A percentile compares a stretch with the other conserved stretches of the same genome.
These are phyloP conservation scores for Chaitophorus viminalis DNA, from an alignment of 2,888 invertebrate genomes.

Conservation along the genomic window DNA sequence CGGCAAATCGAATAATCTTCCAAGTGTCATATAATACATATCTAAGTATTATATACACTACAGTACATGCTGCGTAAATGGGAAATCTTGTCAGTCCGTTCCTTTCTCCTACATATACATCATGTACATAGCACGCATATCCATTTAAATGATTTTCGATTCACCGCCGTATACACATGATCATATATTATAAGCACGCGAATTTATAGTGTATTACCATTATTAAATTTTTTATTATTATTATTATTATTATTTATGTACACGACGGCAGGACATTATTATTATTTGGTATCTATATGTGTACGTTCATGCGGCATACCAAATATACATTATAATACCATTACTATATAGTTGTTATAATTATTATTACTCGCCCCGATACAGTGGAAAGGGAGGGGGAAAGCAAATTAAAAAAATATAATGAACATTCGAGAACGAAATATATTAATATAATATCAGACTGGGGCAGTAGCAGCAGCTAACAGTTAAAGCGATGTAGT, in stretches of 20 bases:
- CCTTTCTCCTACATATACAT: neutral
- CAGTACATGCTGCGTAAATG: neutral
- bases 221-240: neutral
- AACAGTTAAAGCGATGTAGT: neutral
- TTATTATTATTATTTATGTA: neutral
- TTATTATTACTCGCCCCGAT: too few relatives aligned
- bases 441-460: neutral
- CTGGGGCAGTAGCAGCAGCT: neutral
- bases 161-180: neutral
- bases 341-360: too few relatives aligned
- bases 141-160: too few relatives aligned
- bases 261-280: neutral
- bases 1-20: constrained; percentile 29
- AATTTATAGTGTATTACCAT: neutral
- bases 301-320: neutral
- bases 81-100: neutral
- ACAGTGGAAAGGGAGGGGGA: too few relatives aligned
- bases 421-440: neutral
- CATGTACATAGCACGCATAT: too few relatives aligned
- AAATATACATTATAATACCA: too few relatives aligned
- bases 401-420: neutral
- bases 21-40: neutral
- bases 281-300: neutral
- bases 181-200: neutral
- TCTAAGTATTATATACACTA: neutral